Evolutionary conservation across 2,888 invertebrate species (phyloP).

Genomic region (Drosophila imparisetae): DNA sequence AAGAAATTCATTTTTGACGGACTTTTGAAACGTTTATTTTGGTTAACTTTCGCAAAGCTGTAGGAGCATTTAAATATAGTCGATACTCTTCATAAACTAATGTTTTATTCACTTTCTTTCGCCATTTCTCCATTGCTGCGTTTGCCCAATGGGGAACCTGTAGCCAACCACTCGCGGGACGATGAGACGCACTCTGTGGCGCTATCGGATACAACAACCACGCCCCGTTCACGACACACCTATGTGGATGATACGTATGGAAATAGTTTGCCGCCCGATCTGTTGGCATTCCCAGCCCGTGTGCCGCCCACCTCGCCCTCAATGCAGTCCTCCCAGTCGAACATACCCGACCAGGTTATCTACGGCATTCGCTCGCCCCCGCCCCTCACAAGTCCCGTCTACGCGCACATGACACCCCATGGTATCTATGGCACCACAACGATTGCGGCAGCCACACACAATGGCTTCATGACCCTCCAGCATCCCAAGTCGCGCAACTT

Average conservation of each 20-base stretch:
- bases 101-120: neutral
- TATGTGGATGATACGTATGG: slow-evolving; percentile 85
- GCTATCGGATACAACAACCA: slow-evolving; percentile 86
- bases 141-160: neutral
- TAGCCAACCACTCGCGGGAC: slow-evolving; percentile 86
- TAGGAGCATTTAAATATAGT: neutral
- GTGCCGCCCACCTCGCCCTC: slow-evolving; percentile 89
- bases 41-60: neutral
- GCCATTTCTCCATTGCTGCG: slow-evolving; percentile 7
- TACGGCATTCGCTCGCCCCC: slow-evolving; percentile 82
- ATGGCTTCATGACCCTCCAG: slow-evolving; percentile 91
- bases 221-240: slow-evolving; percentile 85
- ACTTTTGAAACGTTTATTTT: neutral
- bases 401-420: slow-evolving; percentile 83
- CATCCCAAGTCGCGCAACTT: slow-evolving; percentile 87
- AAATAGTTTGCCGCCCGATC: slow-evolving; percentile 91
- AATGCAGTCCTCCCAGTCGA: slow-evolving; percentile 91
- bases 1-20: neutral
- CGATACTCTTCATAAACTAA: neutral
- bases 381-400: slow-evolving; percentile 88
- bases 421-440: slow-evolving; percentile 87
- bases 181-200: slow-evolving; percentile 90
- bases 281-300: slow-evolving; percentile 91
- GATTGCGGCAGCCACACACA: slow-evolving; percentile 85
- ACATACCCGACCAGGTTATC: slow-evolving; percentile 86